Evolutionary conservation across 2,797 vertebrate genomes (phyloP), one percentile per base, ranked within the genome.

Genomic region (Tapera naevia): DNA sequence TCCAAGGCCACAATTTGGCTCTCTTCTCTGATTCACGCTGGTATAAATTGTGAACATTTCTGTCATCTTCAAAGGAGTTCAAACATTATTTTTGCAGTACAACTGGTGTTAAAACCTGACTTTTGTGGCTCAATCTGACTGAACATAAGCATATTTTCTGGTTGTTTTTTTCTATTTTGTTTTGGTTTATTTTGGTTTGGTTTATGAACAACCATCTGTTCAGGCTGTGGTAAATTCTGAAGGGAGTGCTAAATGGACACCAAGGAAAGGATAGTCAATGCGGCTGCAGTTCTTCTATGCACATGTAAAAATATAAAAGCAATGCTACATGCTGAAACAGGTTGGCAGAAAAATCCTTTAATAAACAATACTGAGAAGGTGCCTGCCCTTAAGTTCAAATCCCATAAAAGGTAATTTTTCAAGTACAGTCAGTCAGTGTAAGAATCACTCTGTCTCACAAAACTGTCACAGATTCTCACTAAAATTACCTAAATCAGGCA

Each of bases 401-500:
- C 8, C 41, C 45, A 25, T 62, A 33, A 92, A 66, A 82, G 64
- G 10, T 75, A 74, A 66, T 91, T 96, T 86, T 94, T 95, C 46
- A 82, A 12, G 35, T 76, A 32, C 32, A 48, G 48, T 41, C 32
- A 48, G 48, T 41, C 61, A 87, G 51, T 87, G 28, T 60, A 95
- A 85, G 17, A 89, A 94, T 91, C 53, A 67, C 30, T 84, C 45
- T 25, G 17, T 61, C 48, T 94, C 69, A 82, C 32, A 85, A 89
- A 96, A 92, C 46, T 35, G 37, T 53, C 51, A 82, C 7, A 24
- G 17, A 89, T 66, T 89, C 57, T 80, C 69, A 91, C 76, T 89
- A 89, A 89, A 92, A 73, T 82, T 88, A 94, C 53, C 32, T 80
- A 74, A 85, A 91, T 92, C 74, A 54, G 74, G 58, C 43, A 91